Evolutionary conservation across 2,797 vertebrate genomes (phyloP).

Genomic region (Siniperca scherzeri): DNA sequence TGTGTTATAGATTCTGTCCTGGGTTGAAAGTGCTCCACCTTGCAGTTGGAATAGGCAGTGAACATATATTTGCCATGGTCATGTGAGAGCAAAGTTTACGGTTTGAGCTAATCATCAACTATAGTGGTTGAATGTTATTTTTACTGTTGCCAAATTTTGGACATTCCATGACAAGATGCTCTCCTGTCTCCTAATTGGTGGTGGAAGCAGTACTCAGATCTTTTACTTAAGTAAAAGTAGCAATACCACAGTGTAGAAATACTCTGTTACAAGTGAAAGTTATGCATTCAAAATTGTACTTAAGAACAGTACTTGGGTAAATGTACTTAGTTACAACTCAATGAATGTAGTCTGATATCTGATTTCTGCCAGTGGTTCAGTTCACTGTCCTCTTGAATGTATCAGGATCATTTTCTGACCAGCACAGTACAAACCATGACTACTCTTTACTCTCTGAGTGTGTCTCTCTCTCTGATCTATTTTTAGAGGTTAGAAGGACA

Average conservation of each 20-base stretch:
- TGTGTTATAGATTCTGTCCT: not conserved
- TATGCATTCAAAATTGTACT: no score
- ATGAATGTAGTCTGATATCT: constrained; percentile 2
- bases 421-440: constrained; percentile 1
- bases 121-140: not conserved
- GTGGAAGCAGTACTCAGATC: no score
- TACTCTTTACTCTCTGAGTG: not conserved
- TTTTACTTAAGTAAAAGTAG: no score
- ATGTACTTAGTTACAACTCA: not conserved
- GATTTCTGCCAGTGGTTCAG: not conserved
- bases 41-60: no score
- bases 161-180: not conserved
- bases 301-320: no score
- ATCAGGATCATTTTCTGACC: not conserved
- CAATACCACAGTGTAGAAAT: no score
- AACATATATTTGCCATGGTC: not conserved
- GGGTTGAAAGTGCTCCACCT: no score
- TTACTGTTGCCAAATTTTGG: not conserved
- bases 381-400: constrained; percentile 9
- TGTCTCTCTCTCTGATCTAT: constrained; percentile 48
- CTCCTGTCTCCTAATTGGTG: not conserved
- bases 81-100: not conserved
- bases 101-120: constrained; percentile 12
- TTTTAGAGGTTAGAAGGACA: constrained; percentile 61
- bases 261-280: no score